These are phyloP conservation scores for Lamellibrachia columna DNA, from an alignment of 2,888 invertebrate genomes.

Conservation along the genomic window DNA sequence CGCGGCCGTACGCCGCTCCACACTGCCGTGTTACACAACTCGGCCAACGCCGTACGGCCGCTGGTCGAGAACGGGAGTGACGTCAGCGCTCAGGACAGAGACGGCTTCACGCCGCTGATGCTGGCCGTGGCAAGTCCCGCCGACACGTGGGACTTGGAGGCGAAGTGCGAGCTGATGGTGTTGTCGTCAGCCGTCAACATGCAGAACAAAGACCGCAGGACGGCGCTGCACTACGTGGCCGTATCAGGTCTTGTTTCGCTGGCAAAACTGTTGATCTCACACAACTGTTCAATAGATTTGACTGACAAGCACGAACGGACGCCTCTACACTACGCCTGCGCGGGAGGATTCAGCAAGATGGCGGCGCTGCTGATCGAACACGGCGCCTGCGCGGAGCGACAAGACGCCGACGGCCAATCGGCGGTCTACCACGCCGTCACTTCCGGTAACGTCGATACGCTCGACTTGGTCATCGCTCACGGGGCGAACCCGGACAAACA, in stretches of 20 bases:
- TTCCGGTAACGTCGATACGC: conserved; percentile 17
- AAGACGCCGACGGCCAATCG: neutral
- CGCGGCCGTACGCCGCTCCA: conserved; percentile 16
- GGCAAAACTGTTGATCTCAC: neutral
- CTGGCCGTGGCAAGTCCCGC: neutral
- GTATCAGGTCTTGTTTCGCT: neutral
- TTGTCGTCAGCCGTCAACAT: neutral
- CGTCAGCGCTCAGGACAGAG: conserved; percentile 5
- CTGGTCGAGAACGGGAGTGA: neutral
- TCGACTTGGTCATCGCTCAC: conserved; percentile 17
- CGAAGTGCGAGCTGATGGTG: neutral
- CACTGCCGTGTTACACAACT: neutral
- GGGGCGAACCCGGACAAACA: conserved; percentile 20
- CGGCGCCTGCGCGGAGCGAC: neutral
- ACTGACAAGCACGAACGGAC: neutral
- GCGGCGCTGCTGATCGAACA: neutral
- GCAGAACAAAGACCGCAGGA: neutral
- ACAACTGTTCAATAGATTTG: neutral
- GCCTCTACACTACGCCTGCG: neutral
- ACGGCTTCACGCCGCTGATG: neutral
- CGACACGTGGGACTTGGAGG: neutral
- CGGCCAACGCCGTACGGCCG: neutral
- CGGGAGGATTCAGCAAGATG: neutral
- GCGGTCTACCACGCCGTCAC: conserved; percentile 13
- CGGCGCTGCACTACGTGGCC: neutral